Evolutionary conservation across 35 echinoderm and acorn worm species (phyloP).

Genomic region (Strongylocentrotus purpuratus): DNA sequence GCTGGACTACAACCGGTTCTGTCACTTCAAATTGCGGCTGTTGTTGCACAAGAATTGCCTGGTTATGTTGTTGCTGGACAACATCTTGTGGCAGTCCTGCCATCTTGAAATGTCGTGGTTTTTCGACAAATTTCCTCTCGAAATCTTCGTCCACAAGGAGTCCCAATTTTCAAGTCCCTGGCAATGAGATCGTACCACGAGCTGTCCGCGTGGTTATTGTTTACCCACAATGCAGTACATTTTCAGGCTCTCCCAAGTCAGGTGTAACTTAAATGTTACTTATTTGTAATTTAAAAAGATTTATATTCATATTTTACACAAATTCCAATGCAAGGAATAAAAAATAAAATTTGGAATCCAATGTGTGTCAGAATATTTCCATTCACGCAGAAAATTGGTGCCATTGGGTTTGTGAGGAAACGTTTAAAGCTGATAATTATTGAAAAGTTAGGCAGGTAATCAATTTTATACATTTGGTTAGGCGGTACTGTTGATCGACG

Average conservation of each 20-base stretch:
- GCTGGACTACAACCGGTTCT: not conserved
- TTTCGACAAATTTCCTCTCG: not conserved
- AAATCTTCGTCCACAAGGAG: not conserved
- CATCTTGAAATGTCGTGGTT: conserved; percentile 35
- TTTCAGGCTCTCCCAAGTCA: conserved; percentile 19
- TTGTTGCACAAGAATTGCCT: conserved; percentile 29
- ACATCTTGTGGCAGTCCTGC: conserved; percentile 48
- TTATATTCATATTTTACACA: not conserved
- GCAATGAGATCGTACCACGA: conserved; percentile 29
- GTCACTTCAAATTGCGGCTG: conserved; percentile 35
- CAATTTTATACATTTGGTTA: not conserved
- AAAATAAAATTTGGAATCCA: not conserved
- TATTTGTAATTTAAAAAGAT: not conserved
- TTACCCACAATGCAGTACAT: conserved; percentile 22
- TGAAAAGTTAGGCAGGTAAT: not conserved
- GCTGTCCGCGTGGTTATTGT: conserved; percentile 19
- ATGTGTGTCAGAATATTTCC: not conserved
- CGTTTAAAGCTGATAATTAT: not conserved
- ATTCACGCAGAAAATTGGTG: not conserved
- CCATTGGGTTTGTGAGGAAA: not conserved
- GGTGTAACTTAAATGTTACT: not conserved
- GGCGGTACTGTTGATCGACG: not conserved
- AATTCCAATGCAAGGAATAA: not conserved
- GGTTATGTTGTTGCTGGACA: conserved; percentile 21
- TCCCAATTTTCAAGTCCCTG: conserved; percentile 50